phyloP scores from a whole-genome alignment of 2,797 vertebrate genomes.

The Myotis myotis region DNA sequence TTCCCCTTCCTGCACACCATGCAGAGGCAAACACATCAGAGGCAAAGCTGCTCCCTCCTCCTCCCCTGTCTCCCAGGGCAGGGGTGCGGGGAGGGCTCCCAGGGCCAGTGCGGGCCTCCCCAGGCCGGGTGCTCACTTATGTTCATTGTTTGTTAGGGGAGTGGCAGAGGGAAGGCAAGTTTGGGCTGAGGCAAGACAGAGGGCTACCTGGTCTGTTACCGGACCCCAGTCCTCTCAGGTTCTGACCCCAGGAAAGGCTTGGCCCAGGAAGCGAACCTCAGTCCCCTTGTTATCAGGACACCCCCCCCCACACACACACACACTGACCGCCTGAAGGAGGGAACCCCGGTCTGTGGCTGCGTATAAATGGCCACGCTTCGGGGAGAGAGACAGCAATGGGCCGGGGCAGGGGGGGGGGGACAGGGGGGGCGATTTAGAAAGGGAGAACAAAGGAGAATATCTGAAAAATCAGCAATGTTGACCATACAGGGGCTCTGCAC shows the following conservation, averaged over 20 bases:
- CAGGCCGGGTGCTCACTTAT: no score
- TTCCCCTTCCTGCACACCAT: fast-evolving
- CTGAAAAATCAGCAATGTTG: not conserved
- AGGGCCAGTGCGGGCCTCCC: no score
- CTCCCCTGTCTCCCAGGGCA: not conserved
- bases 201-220: not conserved
- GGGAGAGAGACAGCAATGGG: not conserved
- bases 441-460: not conserved
- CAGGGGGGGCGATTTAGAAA: not conserved
- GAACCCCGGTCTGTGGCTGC: fast-evolving
- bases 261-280: fast-evolving
- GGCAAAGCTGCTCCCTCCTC: not conserved
- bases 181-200: not conserved
- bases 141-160: not conserved
- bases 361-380: fast-evolving
- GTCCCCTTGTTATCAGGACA: not conserved
- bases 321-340: not conserved
- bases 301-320: not conserved
- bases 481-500: not conserved
- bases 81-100: no score
- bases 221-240: not conserved
- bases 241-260: not conserved
- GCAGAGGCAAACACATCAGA: no score
- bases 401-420: not conserved
- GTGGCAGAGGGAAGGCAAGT: not conserved